Conservation (phyloP, 2,888 invertebrate species). For the Bembecia ichneumoniformis region DNA sequence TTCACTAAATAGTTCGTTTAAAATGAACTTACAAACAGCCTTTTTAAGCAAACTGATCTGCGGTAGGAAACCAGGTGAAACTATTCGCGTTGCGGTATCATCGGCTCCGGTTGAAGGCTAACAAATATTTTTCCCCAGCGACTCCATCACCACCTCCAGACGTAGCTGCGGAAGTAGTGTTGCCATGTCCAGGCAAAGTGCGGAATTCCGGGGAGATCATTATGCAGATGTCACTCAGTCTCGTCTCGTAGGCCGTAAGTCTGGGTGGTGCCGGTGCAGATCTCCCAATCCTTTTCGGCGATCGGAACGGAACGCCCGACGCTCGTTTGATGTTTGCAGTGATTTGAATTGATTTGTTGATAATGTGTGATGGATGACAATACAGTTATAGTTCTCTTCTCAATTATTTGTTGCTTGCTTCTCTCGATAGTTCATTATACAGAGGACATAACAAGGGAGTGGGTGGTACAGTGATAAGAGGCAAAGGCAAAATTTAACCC, state of each 20-base stretch:
- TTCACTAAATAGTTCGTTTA: not conserved
- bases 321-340: slow-evolving; percentile 21
- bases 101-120: not conserved
- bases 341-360: slow-evolving; percentile 10
- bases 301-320: not conserved
- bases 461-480: too few species aligned
- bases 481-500: too few species aligned
- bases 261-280: slow-evolving; percentile 26
- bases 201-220: slow-evolving; percentile 40
- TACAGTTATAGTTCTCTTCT: not conserved
- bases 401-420: too few species aligned
- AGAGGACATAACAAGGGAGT: too few species aligned
- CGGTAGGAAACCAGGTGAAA: too few species aligned
- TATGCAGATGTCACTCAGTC: slow-evolving; percentile 35
- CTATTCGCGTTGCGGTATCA: too few species aligned
- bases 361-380: not conserved
- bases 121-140: slow-evolving; percentile 12
- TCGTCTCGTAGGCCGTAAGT: slow-evolving; percentile 52
- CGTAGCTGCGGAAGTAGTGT: slow-evolving; percentile 43
- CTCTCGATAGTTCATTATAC: too few species aligned
- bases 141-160: slow-evolving; percentile 27
- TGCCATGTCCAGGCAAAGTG: slow-evolving; percentile 61
- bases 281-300: slow-evolving; percentile 6
- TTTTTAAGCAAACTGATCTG: too few species aligned
- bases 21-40: too few species aligned